Percentiles rank a stretch among this genome's conserved stretches.
These are phyloP conservation scores for human (Homo sapiens) DNA, from an alignment of 2,113 vertebrate species.

Conservation along the genomic window GRCh38 chr3:81339001-81339500, in stretches of 20 bases:
- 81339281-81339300: conserved; percentile 11
- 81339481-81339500: not conserved
- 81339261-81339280: conserved; percentile 52
- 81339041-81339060: not conserved
- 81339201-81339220: not conserved
- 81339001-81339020: conserved; percentile 13
- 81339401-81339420: not conserved
- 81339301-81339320: not conserved
- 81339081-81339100: not conserved
- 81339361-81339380: not conserved
- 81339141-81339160: not conserved
- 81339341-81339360: not conserved
- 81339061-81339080: not conserved
- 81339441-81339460: not conserved
- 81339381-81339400: not conserved
- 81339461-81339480: not conserved
- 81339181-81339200: not conserved
- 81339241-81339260: conserved; percentile 39
- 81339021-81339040: conserved; percentile 26
- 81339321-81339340: not conserved
- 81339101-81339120: not conserved
- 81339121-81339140: not conserved
- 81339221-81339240: not conserved
- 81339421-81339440: not conserved
- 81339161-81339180: not conserved